A percentile compares a stretch with the other conserved stretches of the same genome.
Evolutionary conservation across 2,113 vertebrate genomes (phyloP).

Genomic region (Fregetta grallaria): DNA sequence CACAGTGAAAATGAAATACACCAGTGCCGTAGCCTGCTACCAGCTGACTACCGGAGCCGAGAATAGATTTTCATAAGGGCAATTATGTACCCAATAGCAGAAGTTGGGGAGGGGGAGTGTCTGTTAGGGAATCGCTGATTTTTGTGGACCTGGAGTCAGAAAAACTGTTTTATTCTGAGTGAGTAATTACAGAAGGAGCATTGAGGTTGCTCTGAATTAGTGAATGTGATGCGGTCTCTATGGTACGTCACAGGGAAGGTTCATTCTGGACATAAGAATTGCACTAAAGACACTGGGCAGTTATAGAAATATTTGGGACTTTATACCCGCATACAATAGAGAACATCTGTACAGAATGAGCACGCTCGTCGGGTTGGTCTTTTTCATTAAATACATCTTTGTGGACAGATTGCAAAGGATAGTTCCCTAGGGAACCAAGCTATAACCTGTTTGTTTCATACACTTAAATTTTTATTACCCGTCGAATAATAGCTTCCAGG

Average conservation of each 20-base stretch:
- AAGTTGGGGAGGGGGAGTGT: neutral
- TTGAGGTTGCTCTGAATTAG: neutral
- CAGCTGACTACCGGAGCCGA: neutral
- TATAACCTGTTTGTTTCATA: neutral
- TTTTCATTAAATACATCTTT: neutral
- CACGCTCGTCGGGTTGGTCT: fast-evolving
- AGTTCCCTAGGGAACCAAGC: neutral
- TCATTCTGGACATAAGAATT: neutral
- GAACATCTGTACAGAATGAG: neutral
- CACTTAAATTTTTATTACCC: neutral
- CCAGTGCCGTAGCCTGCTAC: neutral
- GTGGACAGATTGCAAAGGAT: neutral
- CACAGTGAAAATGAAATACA: neutral
- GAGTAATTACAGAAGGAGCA: neutral
- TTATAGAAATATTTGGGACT: neutral
- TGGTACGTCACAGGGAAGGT: neutral
- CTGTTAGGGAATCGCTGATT: neutral
- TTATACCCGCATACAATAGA: neutral
- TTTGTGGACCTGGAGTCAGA: neutral
- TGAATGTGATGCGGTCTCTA: neutral
- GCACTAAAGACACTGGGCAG: neutral
- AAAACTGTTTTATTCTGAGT: neutral
- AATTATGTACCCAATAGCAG: neutral
- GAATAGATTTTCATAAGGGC: neutral
- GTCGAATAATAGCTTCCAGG: neutral